These are phyloP conservation scores for Perizoma affinitatum DNA, from an alignment of 2,888 invertebrate genomes.

Conservation along the genomic window DNA sequence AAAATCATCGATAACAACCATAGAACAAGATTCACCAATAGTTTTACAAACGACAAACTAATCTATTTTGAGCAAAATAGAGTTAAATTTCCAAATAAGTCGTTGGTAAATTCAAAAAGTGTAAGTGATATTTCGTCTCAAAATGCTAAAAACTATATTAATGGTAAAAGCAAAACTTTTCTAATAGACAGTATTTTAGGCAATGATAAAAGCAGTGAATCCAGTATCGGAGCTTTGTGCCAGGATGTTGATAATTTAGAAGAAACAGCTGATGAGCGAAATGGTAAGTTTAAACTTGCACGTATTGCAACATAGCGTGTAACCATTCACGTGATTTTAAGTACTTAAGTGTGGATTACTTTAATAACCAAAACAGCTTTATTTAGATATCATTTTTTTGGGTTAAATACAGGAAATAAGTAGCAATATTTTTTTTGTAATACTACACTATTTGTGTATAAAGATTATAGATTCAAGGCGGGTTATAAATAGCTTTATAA, in stretches of 20 bases:
- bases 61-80: conserved; percentile 58
- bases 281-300: conserved; percentile 55
- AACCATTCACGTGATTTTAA: too few relatives aligned
- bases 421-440: too few relatives aligned
- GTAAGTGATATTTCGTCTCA: conserved; percentile 48
- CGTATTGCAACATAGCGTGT: too few relatives aligned
- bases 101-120: conserved; percentile 49
- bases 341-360: too few relatives aligned
- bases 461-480: too few relatives aligned
- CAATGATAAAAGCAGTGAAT: conserved; percentile 58
- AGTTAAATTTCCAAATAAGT: conserved; percentile 55
- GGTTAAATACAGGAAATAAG: too few relatives aligned
- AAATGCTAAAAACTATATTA: conserved; percentile 52
- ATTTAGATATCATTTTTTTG: too few relatives aligned
- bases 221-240: conserved; percentile 39
- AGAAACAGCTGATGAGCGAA: conserved; percentile 74
- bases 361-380: too few relatives aligned
- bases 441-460: too few relatives aligned
- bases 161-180: conserved; percentile 79
- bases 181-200: conserved; percentile 84
- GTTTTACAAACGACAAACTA: conserved; percentile 53
- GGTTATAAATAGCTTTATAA: too few relatives aligned
- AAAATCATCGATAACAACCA: conserved; percentile 44
- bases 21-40: conserved; percentile 42
- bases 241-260: conserved; percentile 59